These are phyloP conservation scores for Bimastos eiseni DNA, from an alignment of 2,888 invertebrate species.

Conservation along the genomic window DNA sequence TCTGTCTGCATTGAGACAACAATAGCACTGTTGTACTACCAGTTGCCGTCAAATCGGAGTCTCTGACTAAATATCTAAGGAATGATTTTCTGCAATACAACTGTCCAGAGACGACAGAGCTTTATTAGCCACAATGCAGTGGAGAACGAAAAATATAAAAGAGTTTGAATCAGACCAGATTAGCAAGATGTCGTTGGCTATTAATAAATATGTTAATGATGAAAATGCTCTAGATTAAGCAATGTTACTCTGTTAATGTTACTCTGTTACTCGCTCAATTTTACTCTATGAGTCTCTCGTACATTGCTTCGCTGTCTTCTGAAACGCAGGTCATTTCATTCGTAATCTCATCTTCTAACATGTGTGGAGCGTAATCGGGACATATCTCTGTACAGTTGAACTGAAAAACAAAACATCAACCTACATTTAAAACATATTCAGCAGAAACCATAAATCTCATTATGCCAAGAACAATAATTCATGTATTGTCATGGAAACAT, in stretches of 20 bases:
- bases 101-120: neutral
- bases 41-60: neutral
- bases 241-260: no score
- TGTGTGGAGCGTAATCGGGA: slow-evolving; percentile 64
- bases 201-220: neutral
- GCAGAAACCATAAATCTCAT: neutral
- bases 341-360: neutral
- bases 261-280: no score
- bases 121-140: neutral
- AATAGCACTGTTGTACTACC: neutral
- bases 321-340: slow-evolving; percentile 26
- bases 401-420: slow-evolving; percentile 46
- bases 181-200: neutral
- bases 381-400: slow-evolving; percentile 87
- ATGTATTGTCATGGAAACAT: neutral
- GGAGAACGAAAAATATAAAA: neutral
- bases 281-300: neutral
- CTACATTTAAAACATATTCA: neutral
- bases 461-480: neutral
- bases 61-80: neutral
- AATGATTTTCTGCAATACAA: neutral
- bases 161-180: neutral
- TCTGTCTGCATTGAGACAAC: neutral
- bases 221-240: neutral
- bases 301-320: neutral